Base-by-base conservation (phyloP, 2,113 vertebrate genomes). In the Oreotrochilus melanogaster region DNA sequence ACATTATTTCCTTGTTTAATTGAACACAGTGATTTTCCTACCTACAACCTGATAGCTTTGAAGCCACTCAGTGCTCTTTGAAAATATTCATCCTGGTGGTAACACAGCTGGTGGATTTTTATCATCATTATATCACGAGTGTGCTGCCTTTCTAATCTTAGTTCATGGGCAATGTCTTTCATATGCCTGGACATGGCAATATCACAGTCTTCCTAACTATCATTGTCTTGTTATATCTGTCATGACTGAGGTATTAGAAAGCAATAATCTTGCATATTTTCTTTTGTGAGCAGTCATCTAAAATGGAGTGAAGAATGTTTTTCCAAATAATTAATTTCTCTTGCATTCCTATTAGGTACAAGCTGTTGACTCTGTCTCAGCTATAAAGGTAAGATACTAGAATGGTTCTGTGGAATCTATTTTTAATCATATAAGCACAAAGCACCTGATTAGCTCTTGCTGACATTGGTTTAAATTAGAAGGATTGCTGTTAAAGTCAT, bases 401-500 rank as follows among this genome's bases (percentile, higher is more conserved):
- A 87, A 82, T 82, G 42, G 42, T 21, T 90, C 67, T 80, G 21
- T 83, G 51, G 90, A 95, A 83, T 86, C 37, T 95, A 56, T 93
- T 95, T 95, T 95, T 93, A 90, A 62, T 71, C 60, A 47, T 31
- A 53, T 56, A n/a, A 87, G 27, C 65, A 89, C 23, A 88, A 92
- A 88, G 24, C 47, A 86, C 69, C 51, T 93, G 71, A 88, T 96
- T 89, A 96, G 88, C 65, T 93, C 60, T 95, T 86, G 72, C 81
- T 97, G 93, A 95, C 90, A 74, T 71, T 86, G 72, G 54, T 72
- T 89, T 86, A 84, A 94, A 74, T 89, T 93, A 79, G 76, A 83
- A 94, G 48, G 61, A 67, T 95, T 71, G 83, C 92, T 89, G 82
- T 43, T 96, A 89, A 86, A 88, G 85, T 93, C 90, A 94, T 88